Evolutionary conservation across 1,140 invertebrate genomes (phyloP).

Genomic region (Psix sp.): DNA sequence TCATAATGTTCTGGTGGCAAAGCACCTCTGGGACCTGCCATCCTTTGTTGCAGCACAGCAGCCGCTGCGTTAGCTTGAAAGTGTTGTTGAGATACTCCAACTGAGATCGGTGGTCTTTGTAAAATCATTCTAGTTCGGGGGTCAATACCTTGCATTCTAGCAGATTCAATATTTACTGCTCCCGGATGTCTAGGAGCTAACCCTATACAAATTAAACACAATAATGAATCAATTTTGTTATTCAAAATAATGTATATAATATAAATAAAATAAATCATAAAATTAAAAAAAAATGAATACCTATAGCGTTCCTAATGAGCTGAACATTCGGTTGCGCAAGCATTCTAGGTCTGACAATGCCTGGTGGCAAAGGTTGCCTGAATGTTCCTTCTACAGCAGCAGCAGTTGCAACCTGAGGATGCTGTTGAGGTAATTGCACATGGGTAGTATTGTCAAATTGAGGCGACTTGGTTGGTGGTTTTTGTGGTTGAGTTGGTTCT

Average conservation of each 20-base stretch:
- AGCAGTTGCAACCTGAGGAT: conserved; percentile 65
- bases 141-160: conserved; percentile 75
- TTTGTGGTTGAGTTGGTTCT: conserved; percentile 51
- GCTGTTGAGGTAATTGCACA: conserved; percentile 71
- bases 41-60: conserved; percentile 68
- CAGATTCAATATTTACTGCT: conserved; percentile 65
- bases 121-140: conserved; percentile 75
- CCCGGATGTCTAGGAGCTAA: conserved; percentile 66
- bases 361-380: conserved; percentile 79
- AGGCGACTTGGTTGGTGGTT: conserved; percentile 22
- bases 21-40: conserved; percentile 64
- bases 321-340: conserved; percentile 70
- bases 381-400: conserved; percentile 76
- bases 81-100: conserved; percentile 65
- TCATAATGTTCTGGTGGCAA: conserved; percentile 72
- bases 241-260: conserved; percentile 16
- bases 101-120: conserved; percentile 68
- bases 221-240: conserved; percentile 1
- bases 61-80: conserved; percentile 65
- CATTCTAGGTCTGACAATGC: conserved; percentile 76
- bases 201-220: conserved; percentile 53
- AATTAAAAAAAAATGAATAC: no score
- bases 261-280: conserved; percentile 1
- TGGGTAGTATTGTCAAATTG: conserved; percentile 65
- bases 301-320: conserved; percentile 72